Conservation (phyloP, 2,888 invertebrate genomes). For the Ormyrus pomaceus region DNA sequence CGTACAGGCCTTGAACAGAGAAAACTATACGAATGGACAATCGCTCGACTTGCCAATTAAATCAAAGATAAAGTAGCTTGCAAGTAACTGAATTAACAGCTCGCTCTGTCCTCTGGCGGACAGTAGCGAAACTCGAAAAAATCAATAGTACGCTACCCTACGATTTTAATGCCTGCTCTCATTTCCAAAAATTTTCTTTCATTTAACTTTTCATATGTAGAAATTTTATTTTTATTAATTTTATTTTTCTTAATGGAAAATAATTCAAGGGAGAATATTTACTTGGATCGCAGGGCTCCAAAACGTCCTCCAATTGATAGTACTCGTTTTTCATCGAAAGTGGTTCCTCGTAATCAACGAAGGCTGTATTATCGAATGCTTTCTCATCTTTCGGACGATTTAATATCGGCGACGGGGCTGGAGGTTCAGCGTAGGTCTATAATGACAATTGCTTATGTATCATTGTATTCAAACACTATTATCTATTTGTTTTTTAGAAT, state of each 20-base stretch:
- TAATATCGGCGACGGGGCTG: conserved; percentile 66
- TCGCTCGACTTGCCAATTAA: too few species aligned
- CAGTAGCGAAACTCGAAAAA: too few species aligned
- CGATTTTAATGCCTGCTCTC: too few species aligned
- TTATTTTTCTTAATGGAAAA: background rate
- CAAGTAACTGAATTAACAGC: too few species aligned
- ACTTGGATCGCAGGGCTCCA: conserved; percentile 70
- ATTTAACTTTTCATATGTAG: too few species aligned
- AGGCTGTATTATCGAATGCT: conserved; percentile 85
- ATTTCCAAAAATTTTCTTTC: too few species aligned
- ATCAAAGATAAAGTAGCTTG: too few species aligned
- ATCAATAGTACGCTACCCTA: too few species aligned
- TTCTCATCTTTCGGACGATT: conserved; percentile 70
- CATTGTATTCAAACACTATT: background rate
- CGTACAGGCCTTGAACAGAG: conserved; percentile 54
- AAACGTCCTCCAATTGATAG: conserved; percentile 80
- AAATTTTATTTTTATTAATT: too few species aligned
- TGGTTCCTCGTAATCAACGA: conserved; percentile 89
- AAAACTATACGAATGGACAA: conserved; percentile 25
- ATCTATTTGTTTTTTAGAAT: background rate
- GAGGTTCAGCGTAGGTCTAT: conserved; percentile 71
- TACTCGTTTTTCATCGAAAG: conserved; percentile 85
- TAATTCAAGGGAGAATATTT: conserved; percentile 35
- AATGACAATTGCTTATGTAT: conserved; percentile 33
- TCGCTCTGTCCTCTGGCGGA: too few species aligned